phyloP scores from a whole-genome alignment of 2,888 invertebrate genomes.

The Aphodius granarius region DNA sequence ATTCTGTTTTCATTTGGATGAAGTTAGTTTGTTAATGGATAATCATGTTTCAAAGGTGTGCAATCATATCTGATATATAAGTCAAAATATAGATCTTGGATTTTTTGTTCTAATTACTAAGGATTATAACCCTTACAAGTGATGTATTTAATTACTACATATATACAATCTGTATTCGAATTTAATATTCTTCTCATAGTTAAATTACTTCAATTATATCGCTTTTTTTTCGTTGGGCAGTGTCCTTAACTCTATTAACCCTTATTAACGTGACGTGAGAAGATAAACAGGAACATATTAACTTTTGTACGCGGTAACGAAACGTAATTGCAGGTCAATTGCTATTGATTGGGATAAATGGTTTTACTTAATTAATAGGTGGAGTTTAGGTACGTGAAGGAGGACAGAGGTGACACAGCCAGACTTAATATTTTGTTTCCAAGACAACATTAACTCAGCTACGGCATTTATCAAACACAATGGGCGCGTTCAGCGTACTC shows the following conservation, averaged over 20 bases:
- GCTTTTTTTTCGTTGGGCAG: neutral
- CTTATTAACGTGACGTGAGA: neutral
- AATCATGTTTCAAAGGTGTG: no score
- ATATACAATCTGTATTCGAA: no score
- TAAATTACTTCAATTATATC: constrained; percentile 5
- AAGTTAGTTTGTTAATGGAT: no score
- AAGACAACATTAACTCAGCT: no score
- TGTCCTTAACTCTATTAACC: constrained; percentile 8
- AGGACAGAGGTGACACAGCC: neutral
- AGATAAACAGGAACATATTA: neutral
- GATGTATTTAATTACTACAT: no score
- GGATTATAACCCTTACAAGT: no score
- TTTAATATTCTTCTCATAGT: no score
- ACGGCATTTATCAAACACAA: neutral
- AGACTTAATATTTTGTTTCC: neutral
- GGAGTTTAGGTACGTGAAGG: neutral
- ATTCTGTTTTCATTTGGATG: no score
- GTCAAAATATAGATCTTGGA: no score
- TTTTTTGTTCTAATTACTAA: no score
- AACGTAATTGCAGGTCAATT: constrained; percentile 1
- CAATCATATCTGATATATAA: no score
- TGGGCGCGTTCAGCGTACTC: no score
- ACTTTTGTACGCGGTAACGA: neutral
- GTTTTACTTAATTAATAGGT: neutral
- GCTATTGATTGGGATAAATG: neutral